These are phyloP conservation scores for Holocentrus rufus DNA, from an alignment of 2,797 vertebrate genomes.

Conservation along the genomic window DNA sequence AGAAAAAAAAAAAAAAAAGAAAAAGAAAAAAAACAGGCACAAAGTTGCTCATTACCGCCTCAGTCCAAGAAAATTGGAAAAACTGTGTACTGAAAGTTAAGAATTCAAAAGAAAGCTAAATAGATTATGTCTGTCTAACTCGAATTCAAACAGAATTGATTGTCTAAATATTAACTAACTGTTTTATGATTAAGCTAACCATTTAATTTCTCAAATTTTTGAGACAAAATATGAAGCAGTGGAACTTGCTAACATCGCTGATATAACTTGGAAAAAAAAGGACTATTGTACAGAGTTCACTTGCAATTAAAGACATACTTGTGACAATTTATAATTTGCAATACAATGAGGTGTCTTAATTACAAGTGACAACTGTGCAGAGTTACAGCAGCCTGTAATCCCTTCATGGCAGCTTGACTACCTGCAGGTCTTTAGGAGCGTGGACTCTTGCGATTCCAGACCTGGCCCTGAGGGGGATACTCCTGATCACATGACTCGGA, in stretches of 20 bases:
- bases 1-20: slow-evolving; percentile 42
- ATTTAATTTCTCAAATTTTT: too few relatives aligned
- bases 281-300: too few relatives aligned
- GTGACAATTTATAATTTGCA: too few relatives aligned
- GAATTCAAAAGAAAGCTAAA: neutral
- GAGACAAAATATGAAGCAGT: too few relatives aligned
- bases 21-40: slow-evolving; percentile 16
- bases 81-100: neutral
- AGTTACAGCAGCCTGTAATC: neutral
- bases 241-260: too few relatives aligned
- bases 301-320: too few relatives aligned
- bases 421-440: slow-evolving; percentile 92
- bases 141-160: neutral
- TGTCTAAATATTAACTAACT: neutral
- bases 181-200: too few relatives aligned
- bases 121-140: neutral
- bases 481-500: slow-evolving; percentile 87
- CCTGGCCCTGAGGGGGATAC: slow-evolving; percentile 87
- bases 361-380: neutral
- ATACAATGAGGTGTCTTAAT: neutral
- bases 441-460: slow-evolving; percentile 91
- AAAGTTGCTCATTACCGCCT: slow-evolving; percentile 8
- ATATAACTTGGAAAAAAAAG: too few relatives aligned
- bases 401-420: slow-evolving; percentile 61
- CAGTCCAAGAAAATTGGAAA: slow-evolving; percentile 3